These are phyloP conservation scores for Lithophane socia DNA, from an alignment of 2,888 invertebrate genomes.

Conservation along the genomic window DNA sequence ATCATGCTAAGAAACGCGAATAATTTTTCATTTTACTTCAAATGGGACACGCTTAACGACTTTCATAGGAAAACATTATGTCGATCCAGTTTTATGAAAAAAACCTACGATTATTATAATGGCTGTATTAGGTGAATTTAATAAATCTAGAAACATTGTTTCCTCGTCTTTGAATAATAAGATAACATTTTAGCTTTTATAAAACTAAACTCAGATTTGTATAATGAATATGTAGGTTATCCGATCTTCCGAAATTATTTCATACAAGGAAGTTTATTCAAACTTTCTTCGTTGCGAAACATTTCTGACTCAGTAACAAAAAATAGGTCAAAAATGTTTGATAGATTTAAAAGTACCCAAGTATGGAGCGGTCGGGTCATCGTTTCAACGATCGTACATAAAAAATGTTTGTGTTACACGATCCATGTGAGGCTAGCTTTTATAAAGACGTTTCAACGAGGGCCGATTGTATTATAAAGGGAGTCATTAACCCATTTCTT, in stretches of 20 bases:
- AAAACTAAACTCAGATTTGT: not conserved
- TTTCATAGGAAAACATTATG: slow-evolving; percentile 55
- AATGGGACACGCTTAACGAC: slow-evolving; percentile 59
- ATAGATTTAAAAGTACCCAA: slow-evolving; percentile 9
- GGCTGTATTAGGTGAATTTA: slow-evolving; percentile 11
- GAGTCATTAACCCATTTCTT: slow-evolving; percentile 85
- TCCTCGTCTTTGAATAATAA: not conserved
- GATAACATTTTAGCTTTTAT: not conserved
- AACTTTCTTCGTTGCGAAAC: slow-evolving; percentile 31
- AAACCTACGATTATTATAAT: slow-evolving; percentile 10
- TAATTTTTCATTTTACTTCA: slow-evolving; percentile 63
- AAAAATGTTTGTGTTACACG: slow-evolving; percentile 57
- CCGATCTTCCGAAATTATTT: not conserved
- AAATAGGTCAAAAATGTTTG: slow-evolving; percentile 26
- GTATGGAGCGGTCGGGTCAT: slow-evolving; percentile 13
- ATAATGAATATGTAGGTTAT: not conserved
- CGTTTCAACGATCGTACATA: slow-evolving; percentile 32
- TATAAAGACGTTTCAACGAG: slow-evolving; percentile 65
- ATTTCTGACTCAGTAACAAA: slow-evolving; percentile 26
- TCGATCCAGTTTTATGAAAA: slow-evolving; percentile 35
- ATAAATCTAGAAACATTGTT: not conserved
- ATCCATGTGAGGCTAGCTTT: slow-evolving; percentile 47
- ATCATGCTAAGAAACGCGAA: slow-evolving; percentile 67
- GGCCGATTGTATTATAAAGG: slow-evolving; percentile 74
- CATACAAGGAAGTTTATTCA: slow-evolving; percentile 44